Evolutionary conservation across 2,113 vertebrate genomes (phyloP).

Genomic region (Sinocyclocheilus anshuiensis): DNA sequence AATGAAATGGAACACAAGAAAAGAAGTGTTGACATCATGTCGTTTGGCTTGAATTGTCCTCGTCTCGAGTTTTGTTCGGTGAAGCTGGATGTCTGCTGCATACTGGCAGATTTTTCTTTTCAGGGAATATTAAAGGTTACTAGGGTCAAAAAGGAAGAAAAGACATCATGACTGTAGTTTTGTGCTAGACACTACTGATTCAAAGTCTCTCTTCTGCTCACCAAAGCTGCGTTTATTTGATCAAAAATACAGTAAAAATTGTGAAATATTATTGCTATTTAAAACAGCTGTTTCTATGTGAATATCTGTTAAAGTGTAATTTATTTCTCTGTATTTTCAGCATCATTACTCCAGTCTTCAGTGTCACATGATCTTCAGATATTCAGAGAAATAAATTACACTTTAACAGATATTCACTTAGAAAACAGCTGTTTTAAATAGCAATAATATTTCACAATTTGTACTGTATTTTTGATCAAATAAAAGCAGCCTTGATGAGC

Average conservation of each 20-base stretch:
- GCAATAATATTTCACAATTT: too few relatives aligned
- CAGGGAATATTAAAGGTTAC: neutral
- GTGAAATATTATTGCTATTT: neutral
- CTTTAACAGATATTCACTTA: too few relatives aligned
- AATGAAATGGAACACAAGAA: conserved; percentile 31
- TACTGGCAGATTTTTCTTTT: neutral
- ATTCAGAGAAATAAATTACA: too few relatives aligned
- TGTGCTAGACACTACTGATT: too few relatives aligned
- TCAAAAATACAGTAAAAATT: neutral
- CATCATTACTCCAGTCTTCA: too few relatives aligned
- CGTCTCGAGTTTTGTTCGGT: conserved; percentile 50
- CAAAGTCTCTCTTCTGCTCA: too few relatives aligned
- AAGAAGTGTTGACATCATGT: conserved; percentile 28
- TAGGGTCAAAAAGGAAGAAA: neutral
- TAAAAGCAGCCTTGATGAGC: neutral
- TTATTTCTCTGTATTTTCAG: too few relatives aligned
- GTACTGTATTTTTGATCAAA: neutral
- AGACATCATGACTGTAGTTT: neutral
- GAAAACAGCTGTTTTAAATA: too few relatives aligned
- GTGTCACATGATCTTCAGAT: too few relatives aligned
- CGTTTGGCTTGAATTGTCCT: conserved; percentile 14
- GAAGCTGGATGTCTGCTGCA: neutral
- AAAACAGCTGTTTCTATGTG: too few relatives aligned
- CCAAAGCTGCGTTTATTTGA: too few relatives aligned
- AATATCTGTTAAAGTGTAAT: too few relatives aligned